Evolutionary conservation across 2,888 invertebrate species (phyloP).

Genomic region (Parnassius orleans): DNA sequence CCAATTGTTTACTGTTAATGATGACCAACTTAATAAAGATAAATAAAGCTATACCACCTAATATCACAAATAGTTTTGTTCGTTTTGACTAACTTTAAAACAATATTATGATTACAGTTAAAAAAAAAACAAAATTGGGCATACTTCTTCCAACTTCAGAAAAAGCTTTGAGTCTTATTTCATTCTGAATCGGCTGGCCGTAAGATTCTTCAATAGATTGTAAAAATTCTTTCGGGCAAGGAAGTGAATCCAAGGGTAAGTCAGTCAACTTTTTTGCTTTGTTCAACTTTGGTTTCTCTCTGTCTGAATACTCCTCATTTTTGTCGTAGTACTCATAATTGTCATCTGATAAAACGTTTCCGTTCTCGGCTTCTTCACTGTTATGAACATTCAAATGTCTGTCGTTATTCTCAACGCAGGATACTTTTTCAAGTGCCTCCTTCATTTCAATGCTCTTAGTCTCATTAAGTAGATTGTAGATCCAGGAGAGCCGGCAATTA

Average conservation of each 20-base stretch:
- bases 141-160: constrained; percentile 51
- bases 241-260: constrained; percentile 65
- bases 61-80: constrained; percentile 71
- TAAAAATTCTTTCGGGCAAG: constrained; percentile 73
- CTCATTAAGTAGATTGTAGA: constrained; percentile 87
- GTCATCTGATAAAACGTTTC: constrained; percentile 57
- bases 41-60: constrained; percentile 52
- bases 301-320: constrained; percentile 57
- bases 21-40: neutral
- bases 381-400: constrained; percentile 53
- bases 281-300: constrained; percentile 46
- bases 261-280: constrained; percentile 64
- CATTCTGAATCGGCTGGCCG: constrained; percentile 72
- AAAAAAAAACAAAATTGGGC: constrained; percentile 47
- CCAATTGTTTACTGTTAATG: too few species aligned
- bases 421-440: constrained; percentile 86
- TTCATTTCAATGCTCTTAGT: constrained; percentile 85
- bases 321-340: constrained; percentile 72
- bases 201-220: constrained; percentile 68
- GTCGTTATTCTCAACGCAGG: constrained; percentile 83
- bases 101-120: constrained; percentile 46
- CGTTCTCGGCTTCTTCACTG: constrained; percentile 47
- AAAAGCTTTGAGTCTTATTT: constrained; percentile 70
- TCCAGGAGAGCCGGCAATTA: constrained; percentile 91
- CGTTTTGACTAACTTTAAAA: constrained; percentile 34